These are phyloP conservation scores for Poeciliopsis retropinna DNA, from an alignment of 2,113 vertebrate species.

Conservation along the genomic window DNA sequence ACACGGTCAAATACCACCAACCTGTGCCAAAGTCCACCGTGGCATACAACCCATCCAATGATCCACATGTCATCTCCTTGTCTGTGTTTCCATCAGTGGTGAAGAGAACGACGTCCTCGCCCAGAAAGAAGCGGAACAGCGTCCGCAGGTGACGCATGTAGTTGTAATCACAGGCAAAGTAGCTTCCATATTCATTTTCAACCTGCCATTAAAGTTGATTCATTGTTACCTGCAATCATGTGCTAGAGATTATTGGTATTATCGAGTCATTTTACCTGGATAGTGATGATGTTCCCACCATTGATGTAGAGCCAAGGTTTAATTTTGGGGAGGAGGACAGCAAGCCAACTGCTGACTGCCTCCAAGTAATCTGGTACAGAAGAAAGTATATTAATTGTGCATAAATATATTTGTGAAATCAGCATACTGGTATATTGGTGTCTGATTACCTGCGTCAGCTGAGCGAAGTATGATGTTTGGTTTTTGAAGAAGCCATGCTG, in stretches of 20 bases:
- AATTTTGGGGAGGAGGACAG: slow-evolving; percentile 89
- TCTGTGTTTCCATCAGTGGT: slow-evolving; percentile 86
- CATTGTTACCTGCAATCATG: slow-evolving; percentile 1
- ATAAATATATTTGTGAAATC: not conserved
- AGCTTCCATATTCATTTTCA: slow-evolving; percentile 97
- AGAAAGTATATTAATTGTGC: not conserved
- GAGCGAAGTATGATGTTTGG: slow-evolving; percentile 87
- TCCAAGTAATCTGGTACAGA: slow-evolving; percentile 84
- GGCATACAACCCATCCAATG: slow-evolving; percentile 87
- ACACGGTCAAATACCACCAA: slow-evolving; percentile 47
- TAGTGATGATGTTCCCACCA: slow-evolving; percentile 93
- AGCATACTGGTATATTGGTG: not conserved
- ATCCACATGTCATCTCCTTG: slow-evolving; percentile 87
- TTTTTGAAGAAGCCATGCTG: slow-evolving; percentile 91
- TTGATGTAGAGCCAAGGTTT: slow-evolving; percentile 87
- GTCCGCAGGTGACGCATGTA: slow-evolving; percentile 87
- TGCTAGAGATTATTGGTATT: not conserved
- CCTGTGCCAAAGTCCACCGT: slow-evolving; percentile 96
- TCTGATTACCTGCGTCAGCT: slow-evolving; percentile 83
- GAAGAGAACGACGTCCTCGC: slow-evolving; percentile 88
- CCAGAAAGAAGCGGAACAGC: slow-evolving; percentile 85
- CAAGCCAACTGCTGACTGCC: slow-evolving; percentile 90
- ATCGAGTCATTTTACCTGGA: slow-evolving; percentile 83
- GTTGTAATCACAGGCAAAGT: slow-evolving; percentile 86
- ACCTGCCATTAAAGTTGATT: slow-evolving; percentile 74